phyloP scores from a whole-genome alignment of 2,888 invertebrate species.

The Platycheirus rosarum region DNA sequence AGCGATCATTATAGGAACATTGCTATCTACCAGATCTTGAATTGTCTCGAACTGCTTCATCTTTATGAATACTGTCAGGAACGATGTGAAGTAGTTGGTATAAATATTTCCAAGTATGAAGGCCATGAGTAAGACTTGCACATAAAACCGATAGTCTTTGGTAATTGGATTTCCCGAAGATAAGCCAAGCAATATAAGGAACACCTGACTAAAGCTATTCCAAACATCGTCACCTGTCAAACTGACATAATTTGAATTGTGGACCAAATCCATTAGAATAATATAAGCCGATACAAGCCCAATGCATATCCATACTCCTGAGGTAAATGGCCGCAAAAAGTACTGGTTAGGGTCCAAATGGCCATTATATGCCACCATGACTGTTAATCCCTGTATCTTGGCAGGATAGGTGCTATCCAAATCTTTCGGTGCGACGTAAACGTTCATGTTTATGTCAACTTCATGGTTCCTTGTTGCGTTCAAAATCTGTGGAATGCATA shows the following conservation, averaged over 20 bases:
- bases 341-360: slow-evolving; percentile 32
- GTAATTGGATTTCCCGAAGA: no score
- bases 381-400: background rate
- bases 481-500: slow-evolving; percentile 2
- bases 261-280: slow-evolving; percentile 14
- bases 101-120: no score
- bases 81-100: no score
- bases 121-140: no score
- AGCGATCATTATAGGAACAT: slow-evolving; percentile 9
- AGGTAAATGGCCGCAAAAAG: slow-evolving; percentile 24
- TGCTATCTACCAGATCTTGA: background rate
- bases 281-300: slow-evolving; percentile 27
- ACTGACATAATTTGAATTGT: no score
- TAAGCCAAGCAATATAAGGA: no score
- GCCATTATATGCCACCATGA: slow-evolving; percentile 28
- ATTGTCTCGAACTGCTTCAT: no score
- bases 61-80: no score
- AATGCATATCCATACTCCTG: slow-evolving; percentile 24
- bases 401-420: slow-evolving; percentile 27
- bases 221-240: no score
- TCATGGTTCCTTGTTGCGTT: slow-evolving; percentile 5
- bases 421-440: background rate
- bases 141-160: no score
- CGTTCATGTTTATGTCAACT: slow-evolving; percentile 39
- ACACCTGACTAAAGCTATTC: no score